Evolutionary conservation across 2,888 invertebrate species (phyloP).

Genomic region (Netelia fuscicornis): DNA sequence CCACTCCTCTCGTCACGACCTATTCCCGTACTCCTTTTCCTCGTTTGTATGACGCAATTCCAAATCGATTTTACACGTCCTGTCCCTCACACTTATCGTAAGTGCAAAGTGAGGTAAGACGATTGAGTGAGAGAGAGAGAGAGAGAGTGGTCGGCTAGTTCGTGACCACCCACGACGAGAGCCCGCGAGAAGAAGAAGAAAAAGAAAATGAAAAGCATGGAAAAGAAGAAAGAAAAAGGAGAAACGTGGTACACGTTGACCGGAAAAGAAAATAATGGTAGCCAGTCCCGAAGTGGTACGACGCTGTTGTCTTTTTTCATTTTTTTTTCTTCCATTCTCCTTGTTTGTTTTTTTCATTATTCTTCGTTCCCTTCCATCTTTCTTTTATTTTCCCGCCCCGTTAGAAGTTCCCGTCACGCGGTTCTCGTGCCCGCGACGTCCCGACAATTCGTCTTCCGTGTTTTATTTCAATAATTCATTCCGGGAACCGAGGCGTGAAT

Average conservation of each 20-base stretch:
- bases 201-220: slow-evolving; percentile 1
- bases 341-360: slow-evolving; percentile 20
- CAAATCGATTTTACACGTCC: slow-evolving; percentile 68
- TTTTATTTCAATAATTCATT: slow-evolving; percentile 68
- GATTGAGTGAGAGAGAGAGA: slow-evolving; percentile 7
- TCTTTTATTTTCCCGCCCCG: slow-evolving; percentile 4
- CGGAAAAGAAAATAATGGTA: slow-evolving; percentile 63
- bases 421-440: slow-evolving; percentile 15
- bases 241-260: slow-evolving; percentile 41
- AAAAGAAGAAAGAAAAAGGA: slow-evolving; percentile 24
- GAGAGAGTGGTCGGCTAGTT: slow-evolving; percentile 56
- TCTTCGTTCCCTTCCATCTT: slow-evolving; percentile 13
- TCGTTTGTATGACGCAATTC: slow-evolving; percentile 59
- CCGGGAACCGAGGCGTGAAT: slow-evolving; percentile 64
- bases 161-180: slow-evolving; percentile 68
- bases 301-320: background rate
- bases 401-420: slow-evolving; percentile 39
- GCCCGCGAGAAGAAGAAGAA: slow-evolving; percentile 33
- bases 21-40: slow-evolving; percentile 17
- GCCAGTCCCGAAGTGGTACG: slow-evolving; percentile 3
- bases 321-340: slow-evolving; percentile 14
- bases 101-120: slow-evolving; percentile 71
- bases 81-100: slow-evolving; percentile 67
- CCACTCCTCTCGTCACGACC: slow-evolving; percentile 1
- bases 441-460: slow-evolving; percentile 61